Conservation (phyloP, 2,113 vertebrate species). For the Gambusia holbrooki region DNA sequence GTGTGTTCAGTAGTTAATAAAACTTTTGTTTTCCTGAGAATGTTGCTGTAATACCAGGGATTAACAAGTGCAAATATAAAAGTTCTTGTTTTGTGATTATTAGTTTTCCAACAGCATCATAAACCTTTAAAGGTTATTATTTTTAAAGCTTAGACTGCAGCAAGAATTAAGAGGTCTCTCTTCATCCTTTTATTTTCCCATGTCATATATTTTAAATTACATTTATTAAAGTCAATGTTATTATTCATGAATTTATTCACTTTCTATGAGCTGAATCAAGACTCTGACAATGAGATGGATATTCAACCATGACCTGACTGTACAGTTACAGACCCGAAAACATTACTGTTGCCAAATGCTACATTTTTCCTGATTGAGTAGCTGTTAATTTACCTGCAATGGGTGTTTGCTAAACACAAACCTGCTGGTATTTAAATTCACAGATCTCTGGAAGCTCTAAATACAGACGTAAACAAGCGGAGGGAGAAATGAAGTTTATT, state of each 20-base stretch:
- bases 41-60: neutral
- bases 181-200: neutral
- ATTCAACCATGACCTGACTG: neutral
- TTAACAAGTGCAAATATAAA: neutral
- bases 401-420: neutral
- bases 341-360: neutral
- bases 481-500: conserved; percentile 8
- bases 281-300: neutral
- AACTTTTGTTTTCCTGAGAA: neutral
- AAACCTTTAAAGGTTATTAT: neutral
- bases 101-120: neutral
- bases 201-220: neutral
- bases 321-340: neutral
- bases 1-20: too few relatives aligned
- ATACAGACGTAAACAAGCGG: neutral
- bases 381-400: neutral
- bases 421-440: neutral
- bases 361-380: neutral
- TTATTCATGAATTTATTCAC: neutral
- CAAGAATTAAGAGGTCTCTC: neutral
- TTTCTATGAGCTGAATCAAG: neutral
- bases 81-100: neutral
- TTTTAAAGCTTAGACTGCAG: neutral
- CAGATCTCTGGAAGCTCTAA: neutral
- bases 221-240: neutral